phyloP scores from a whole-genome alignment of 1,140 invertebrate species.

The Lepidurus arcticus region DNA sequence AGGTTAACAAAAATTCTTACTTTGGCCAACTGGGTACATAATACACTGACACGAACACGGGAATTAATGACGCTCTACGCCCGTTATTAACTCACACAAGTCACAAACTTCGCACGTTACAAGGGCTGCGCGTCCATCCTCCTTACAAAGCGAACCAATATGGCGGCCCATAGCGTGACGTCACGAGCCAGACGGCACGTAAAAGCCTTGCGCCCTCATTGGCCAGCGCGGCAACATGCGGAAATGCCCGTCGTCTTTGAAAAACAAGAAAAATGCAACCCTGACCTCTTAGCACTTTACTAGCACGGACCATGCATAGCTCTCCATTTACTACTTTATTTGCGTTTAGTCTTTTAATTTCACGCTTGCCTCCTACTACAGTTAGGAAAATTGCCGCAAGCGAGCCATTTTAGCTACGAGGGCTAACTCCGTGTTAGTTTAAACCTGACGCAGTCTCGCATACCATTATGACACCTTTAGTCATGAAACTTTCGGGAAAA shows the following conservation, averaged over 20 bases:
- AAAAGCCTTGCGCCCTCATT: slow-evolving; percentile 2
- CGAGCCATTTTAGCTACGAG: no score
- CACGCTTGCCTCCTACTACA: neutral
- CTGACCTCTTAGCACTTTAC: neutral
- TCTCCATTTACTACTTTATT: neutral
- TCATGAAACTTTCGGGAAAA: no score
- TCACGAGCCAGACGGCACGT: neutral
- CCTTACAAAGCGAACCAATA: slow-evolving; percentile 21
- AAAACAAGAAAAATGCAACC: neutral
- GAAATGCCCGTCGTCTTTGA: neutral
- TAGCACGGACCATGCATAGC: neutral
- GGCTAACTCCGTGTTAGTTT: no score
- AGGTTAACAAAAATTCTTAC: slow-evolving; percentile 43
- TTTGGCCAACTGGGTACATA: slow-evolving; percentile 51
- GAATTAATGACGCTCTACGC: neutral
- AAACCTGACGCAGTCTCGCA: no score
- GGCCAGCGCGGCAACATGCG: neutral
- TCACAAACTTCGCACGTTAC: neutral
- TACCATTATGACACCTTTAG: no score
- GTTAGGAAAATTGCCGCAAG: no score
- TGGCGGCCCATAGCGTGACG: neutral
- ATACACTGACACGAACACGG: slow-evolving; percentile 31
- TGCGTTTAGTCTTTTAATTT: neutral
- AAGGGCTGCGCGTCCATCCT: slow-evolving; percentile 10
- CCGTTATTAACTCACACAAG: neutral